Evolutionary conservation across 2,797 vertebrate species (phyloP).

Genomic region (Hapalemur alaotrensis): DNA sequence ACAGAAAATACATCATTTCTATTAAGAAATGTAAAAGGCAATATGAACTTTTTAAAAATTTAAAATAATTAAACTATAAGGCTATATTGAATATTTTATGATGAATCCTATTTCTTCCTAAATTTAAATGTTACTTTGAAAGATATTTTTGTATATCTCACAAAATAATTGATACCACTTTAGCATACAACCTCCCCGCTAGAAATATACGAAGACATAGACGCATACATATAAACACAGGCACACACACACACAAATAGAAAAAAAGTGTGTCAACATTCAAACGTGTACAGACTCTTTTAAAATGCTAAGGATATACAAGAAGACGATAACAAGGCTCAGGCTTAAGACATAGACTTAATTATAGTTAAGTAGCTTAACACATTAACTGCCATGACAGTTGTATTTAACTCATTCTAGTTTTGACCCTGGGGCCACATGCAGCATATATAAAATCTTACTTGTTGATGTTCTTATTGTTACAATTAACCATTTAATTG

Average conservation of each 20-base stretch:
- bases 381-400: no score
- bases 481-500: no score
- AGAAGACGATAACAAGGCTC: neutral
- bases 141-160: neutral
- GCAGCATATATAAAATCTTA: no score
- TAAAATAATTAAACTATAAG: neutral
- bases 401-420: no score
- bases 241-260: neutral
- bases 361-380: neutral
- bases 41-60: neutral
- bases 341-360: neutral
- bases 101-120: neutral
- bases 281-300: neutral
- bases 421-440: no score
- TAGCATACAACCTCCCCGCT: neutral
- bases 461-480: no score
- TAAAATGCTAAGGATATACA: neutral
- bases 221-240: neutral
- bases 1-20: neutral
- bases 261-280: neutral
- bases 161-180: neutral
- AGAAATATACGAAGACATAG: neutral
- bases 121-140: slow-evolving; percentile 8
- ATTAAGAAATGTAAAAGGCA: slow-evolving; percentile 6
- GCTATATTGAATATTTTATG: neutral